These are phyloP conservation scores for Coptodon bakossiorum DNA, from an alignment of 2,113 vertebrate species.

Conservation along the genomic window DNA sequence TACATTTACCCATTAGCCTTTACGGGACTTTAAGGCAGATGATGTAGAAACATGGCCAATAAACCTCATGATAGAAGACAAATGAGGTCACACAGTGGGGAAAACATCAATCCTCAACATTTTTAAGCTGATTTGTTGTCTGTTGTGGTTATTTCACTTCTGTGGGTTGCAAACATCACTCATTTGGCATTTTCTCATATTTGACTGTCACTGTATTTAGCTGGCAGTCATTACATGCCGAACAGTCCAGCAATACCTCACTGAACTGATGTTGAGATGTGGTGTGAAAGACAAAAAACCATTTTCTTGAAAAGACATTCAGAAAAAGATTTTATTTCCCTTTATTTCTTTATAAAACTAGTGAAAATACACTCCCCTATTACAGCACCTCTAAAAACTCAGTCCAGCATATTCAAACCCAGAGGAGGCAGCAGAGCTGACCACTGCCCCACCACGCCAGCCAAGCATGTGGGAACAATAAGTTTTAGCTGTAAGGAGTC, in stretches of 20 bases:
- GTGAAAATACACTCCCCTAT: neutral
- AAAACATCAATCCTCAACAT: neutral
- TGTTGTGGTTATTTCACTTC: neutral
- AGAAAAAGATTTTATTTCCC: neutral
- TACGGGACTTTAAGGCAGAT: neutral
- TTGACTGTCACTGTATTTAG: neutral
- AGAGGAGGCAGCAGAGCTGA: neutral
- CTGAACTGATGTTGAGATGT: neutral
- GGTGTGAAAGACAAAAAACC: neutral
- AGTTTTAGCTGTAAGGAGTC: neutral
- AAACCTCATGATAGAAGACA: neutral
- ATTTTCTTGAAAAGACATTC: neutral
- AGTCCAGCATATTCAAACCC: neutral
- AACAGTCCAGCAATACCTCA: accelerated
- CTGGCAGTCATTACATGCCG: neutral
- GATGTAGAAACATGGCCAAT: neutral
- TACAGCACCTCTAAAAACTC: neutral
- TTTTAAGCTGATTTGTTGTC: neutral
- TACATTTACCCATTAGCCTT: neutral
- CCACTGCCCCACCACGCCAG: accelerated
- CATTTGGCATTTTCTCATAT: neutral
- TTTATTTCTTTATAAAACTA: neutral
- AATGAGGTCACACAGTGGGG: neutral
- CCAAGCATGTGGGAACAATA: neutral
- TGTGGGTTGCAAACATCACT: neutral